Evolutionary conservation across 2,888 invertebrate genomes (phyloP).

Genomic region (Stenchaetothrips biformis): DNA sequence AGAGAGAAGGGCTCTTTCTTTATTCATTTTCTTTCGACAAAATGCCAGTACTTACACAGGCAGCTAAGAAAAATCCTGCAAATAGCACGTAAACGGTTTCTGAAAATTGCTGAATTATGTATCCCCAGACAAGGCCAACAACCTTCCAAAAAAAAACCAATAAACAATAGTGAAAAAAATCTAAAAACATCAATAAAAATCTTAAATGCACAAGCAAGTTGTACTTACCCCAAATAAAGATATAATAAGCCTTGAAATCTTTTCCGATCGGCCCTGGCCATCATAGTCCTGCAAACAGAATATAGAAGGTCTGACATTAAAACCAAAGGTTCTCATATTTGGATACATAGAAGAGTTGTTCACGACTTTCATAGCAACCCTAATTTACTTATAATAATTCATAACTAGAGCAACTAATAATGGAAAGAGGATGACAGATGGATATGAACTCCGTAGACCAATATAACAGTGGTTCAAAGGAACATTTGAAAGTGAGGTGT

Average conservation of each 20-base stretch:
- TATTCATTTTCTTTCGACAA: slow-evolving; percentile 27
- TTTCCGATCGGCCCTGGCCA: slow-evolving; percentile 86
- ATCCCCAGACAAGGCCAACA: slow-evolving; percentile 88
- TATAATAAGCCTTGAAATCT: slow-evolving; percentile 81
- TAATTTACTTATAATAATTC: not conserved
- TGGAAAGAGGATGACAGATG: not conserved
- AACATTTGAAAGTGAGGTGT: not conserved
- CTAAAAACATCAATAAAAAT: slow-evolving; percentile 21
- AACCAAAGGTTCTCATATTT: not conserved
- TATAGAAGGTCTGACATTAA: not conserved
- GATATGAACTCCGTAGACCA: not conserved
- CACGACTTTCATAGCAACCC: not conserved
- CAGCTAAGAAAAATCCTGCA: slow-evolving; percentile 83
- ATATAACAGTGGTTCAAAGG: not conserved
- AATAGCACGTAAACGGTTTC: slow-evolving; percentile 90
- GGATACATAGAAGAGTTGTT: not conserved
- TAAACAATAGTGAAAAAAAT: not conserved
- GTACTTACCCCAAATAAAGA: slow-evolving; percentile 73
- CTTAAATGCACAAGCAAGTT: slow-evolving; percentile 9
- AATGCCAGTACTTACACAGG: slow-evolving; percentile 57
- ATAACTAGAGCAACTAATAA: not conserved
- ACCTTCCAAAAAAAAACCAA: slow-evolving; percentile 46
- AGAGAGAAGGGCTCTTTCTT: slow-evolving; percentile 27
- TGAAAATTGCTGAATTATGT: slow-evolving; percentile 90
- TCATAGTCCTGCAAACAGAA: slow-evolving; percentile 68